These are phyloP conservation scores for Lacerta bilineata DNA, from an alignment of 2,797 vertebrate genomes.

Conservation along the genomic window DNA sequence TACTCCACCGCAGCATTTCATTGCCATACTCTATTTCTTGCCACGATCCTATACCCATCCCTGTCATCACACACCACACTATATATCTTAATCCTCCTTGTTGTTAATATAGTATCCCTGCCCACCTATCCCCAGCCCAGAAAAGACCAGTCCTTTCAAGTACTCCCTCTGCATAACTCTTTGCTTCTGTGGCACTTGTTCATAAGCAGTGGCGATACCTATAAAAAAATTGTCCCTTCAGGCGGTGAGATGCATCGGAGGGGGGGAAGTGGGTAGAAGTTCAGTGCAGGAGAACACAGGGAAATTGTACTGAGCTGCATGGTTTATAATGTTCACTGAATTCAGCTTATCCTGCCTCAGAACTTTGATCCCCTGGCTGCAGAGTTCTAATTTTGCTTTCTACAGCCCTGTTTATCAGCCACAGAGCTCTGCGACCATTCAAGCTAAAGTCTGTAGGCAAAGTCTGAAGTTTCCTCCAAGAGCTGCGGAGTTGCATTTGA, in stretches of 20 bases:
- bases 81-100: not conserved
- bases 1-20: not conserved
- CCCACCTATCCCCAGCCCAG: not conserved
- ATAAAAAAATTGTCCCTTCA: not conserved
- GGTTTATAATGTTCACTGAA: not conserved
- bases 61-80: slow-evolving; percentile 28
- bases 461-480: not conserved
- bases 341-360: not conserved
- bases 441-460: not conserved
- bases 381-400: not conserved
- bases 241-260: slow-evolving; percentile 9
- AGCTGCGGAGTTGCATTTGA: not conserved
- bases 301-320: not conserved
- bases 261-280: no score
- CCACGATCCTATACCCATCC: not conserved
- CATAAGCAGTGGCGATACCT: slow-evolving; percentile 44
- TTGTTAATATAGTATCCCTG: slow-evolving; percentile 2
- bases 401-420: no score
- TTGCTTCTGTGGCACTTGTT: slow-evolving; percentile 19
- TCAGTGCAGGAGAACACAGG: not conserved
- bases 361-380: not conserved
- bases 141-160: not conserved
- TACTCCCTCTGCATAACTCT: slow-evolving; percentile 45
- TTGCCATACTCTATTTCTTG: slow-evolving; percentile 30
- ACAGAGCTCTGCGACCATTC: not conserved